phyloP scores from a whole-genome alignment of 2,888 invertebrate species.

The Melieria crassipennis region DNA sequence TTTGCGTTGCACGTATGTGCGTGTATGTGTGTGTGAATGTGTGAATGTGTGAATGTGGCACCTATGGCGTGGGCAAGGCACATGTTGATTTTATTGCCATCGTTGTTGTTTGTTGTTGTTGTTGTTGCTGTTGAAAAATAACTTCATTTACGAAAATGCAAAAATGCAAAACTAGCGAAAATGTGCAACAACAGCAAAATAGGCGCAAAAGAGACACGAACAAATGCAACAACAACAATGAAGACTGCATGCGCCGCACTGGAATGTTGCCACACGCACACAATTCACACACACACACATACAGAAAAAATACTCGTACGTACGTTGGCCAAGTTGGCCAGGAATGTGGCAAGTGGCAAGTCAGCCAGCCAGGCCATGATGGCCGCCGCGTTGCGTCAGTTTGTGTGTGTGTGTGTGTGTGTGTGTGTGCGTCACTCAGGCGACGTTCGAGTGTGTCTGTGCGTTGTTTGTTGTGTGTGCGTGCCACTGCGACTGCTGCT shows the following conservation, averaged over 20 bases:
- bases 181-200: slow-evolving; percentile 24
- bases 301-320: not conserved
- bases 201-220: slow-evolving; percentile 9
- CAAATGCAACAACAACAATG: slow-evolving; percentile 11
- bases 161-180: slow-evolving; percentile 1
- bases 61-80: not conserved
- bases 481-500: slow-evolving; percentile 18
- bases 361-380: no score
- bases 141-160: slow-evolving; percentile 23
- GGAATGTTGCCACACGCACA: not conserved
- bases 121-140: slow-evolving; percentile 8
- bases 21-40: not conserved
- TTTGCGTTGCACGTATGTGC: no score
- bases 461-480: not conserved
- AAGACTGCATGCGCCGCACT: not conserved
- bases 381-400: no score
- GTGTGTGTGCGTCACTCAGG: not conserved
- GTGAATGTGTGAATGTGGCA: not conserved
- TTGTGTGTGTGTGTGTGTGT: not conserved
- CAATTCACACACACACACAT: not conserved
- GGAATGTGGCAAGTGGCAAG: not conserved
- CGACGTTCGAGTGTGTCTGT: not conserved
- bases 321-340: not conserved
- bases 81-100: not conserved
- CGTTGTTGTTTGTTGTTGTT: not conserved